phyloP scores from a whole-genome alignment of 2,888 invertebrate species.

The Catocala nupta region DNA sequence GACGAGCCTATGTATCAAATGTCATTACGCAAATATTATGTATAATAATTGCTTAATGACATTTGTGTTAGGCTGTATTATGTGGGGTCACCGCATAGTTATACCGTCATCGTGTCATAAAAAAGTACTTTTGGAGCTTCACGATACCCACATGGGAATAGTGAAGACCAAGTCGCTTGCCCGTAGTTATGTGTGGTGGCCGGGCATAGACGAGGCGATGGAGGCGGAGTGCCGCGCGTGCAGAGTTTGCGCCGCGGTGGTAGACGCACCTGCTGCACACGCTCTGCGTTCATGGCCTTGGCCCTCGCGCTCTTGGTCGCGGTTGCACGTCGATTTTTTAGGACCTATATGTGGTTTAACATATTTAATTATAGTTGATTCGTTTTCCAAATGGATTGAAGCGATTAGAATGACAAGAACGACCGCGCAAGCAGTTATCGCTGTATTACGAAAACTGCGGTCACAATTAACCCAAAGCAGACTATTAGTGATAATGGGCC shows the following conservation, averaged over 20 bases:
- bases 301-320: background rate
- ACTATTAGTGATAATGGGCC: too few species aligned
- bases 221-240: conserved; percentile 13
- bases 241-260: conserved; percentile 1
- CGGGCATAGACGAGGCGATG: conserved; percentile 28
- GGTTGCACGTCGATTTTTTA: conserved; percentile 5
- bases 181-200: conserved; percentile 46
- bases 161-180: conserved; percentile 42
- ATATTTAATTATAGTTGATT: conserved; percentile 4
- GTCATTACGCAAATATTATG: conserved; percentile 1
- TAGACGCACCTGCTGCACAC: conserved; percentile 1
- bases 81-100: conserved; percentile 29
- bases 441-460: too few species aligned
- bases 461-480: too few species aligned
- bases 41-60: background rate
- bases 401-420: too few species aligned
- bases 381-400: too few species aligned
- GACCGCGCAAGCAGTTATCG: too few species aligned
- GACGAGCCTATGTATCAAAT: conserved; percentile 9
- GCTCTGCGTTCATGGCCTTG: background rate
- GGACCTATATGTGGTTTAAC: background rate
- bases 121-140: conserved; percentile 24
- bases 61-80: conserved; percentile 25
- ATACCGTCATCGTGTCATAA: background rate
- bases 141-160: conserved; percentile 39